Base-by-base conservation (phyloP, 1,140 invertebrate species). In the Nephotettix cincticeps region DNA sequence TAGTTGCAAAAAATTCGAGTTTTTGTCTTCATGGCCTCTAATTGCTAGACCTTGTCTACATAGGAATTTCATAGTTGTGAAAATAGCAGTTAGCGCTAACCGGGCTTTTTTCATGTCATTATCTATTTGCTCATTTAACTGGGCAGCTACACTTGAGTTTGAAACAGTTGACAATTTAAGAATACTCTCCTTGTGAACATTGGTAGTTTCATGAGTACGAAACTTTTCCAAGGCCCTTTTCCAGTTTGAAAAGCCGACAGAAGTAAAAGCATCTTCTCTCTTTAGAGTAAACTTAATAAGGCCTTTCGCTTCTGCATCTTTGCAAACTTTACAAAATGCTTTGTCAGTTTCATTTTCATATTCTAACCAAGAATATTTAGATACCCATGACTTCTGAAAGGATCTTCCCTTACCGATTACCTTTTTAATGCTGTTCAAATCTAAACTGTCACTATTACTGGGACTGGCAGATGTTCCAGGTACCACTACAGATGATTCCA, bases 1-100 rank as follows among this genome's bases (percentile, higher is more conserved):
- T 40, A 68, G 17, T 54, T 40, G 19, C 65, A 6, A 32, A 25
- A 68, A 68, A 23, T 68, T 68, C 6, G 65, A 68, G 32, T 14
- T 45, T 45, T 11, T 56, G 51, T 56, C 14, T 9, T 23, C 40
- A 43, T 43, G 40, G n/a, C 40, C 40, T 43, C 40, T 43, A 43
- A 43, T 43, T 11, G 40, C 40, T 11, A 43, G 9, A 43, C 40
- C 40, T 43, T 43, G 40, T 11, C 40, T 9, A n/a, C 40, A 43
- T 11, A 43, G 40, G n/a, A 43, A 43, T 43, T 43, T 43, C n/a
- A 43, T n/a, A n/a, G 40, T 43, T 43, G 40, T 56, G 21, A 56
- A 56, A 56, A 56, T 56, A 56, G 9, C 9, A 11, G 21, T 9
- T 21, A n/a, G 9, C 6, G 51, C 14, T 13, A 21, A 23, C 6